Evolutionary conservation across 2,113 vertebrate species (phyloP).

Genomic region (Notothenia rossii): DNA sequence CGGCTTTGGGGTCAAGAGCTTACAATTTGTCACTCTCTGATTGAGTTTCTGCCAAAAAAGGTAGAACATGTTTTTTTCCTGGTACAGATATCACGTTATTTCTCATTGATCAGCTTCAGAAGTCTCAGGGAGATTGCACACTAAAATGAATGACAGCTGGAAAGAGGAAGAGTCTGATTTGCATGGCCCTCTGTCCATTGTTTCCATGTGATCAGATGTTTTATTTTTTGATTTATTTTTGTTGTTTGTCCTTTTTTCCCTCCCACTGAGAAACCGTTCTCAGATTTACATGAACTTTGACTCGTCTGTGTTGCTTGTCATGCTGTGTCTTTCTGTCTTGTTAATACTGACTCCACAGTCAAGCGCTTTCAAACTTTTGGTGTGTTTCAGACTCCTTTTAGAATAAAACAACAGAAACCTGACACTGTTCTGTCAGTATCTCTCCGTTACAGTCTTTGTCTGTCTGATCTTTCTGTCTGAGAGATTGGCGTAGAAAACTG

Average conservation of each 20-base stretch:
- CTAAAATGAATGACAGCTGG: neutral
- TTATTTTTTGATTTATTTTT: neutral
- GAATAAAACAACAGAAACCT: neutral
- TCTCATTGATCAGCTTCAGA: neutral
- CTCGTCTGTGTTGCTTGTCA: neutral
- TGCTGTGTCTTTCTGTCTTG: neutral
- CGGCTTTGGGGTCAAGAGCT: neutral
- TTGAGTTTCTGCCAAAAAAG: constrained; percentile 23
- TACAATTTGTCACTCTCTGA: constrained; percentile 29
- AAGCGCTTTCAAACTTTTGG: neutral
- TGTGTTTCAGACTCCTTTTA: neutral
- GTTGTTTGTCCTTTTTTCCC: neutral
- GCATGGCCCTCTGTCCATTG: neutral
- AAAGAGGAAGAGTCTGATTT: neutral
- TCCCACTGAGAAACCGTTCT: neutral
- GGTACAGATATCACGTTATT: neutral
- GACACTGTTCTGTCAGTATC: neutral
- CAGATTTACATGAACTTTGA: neutral
- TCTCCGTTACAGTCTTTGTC: neutral
- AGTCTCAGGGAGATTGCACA: neutral
- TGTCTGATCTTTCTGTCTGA: neutral
- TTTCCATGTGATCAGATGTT: neutral
- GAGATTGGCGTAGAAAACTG: neutral
- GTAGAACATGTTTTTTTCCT: neutral
- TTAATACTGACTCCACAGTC: neutral